Base-by-base conservation (phyloP, 2,888 invertebrate species). In the Ypsolopha sequella region DNA sequence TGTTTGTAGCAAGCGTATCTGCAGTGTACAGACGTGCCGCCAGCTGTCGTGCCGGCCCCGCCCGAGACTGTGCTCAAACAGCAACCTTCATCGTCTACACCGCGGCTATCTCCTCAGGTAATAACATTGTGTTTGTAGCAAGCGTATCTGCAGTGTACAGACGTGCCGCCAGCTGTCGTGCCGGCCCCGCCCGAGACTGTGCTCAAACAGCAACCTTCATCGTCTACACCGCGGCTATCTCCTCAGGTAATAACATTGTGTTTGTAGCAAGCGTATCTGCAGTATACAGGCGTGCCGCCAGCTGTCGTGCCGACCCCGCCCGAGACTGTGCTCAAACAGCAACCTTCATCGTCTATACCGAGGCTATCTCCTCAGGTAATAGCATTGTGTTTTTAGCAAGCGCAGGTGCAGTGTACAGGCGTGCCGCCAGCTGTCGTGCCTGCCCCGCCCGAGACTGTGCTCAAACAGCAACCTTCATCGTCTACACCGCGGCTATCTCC, bases 381-480 rank as follows among this genome's bases (percentile, higher is more conserved):
- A 24, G n/a, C n/a, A n/a, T n/a, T n/a, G n/a, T 24, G 24, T 47
- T 52, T 49, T 52, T 47, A 52, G 41, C 34, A 13, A 39, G 36
- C 24, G 49, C 46, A 2, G 24, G 44, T 44, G 41, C 38, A 10
- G 10, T 44, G 36, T 51, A 47, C 48, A 14, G 53, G 54, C 11
- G 56, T 38, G 38, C 51, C 48, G 7, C 53, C 58, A 7, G 52
- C 57, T 1, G 60, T 52, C 6, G 52, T 57, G 1, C 60, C 51
- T 6, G 59, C 59, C 36, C 55, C 58, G 6, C n/a, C 43, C 10
- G 61, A 62, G 8, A 88, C 89, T 60, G 72, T 77, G 9, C 70
- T 68, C 38, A 86, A 81, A 53, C 85, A 85, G 54, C 81, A 84
- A 60, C 81, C 78, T 6, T 84, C 84, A 44, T 86, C 85, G 7